Percentiles rank a stretch among this genome's conserved stretches.
phyloP scores from a whole-genome alignment of 37 sponge, comb jelly and placozoan species.

The Haliclona indistincta region DNA sequence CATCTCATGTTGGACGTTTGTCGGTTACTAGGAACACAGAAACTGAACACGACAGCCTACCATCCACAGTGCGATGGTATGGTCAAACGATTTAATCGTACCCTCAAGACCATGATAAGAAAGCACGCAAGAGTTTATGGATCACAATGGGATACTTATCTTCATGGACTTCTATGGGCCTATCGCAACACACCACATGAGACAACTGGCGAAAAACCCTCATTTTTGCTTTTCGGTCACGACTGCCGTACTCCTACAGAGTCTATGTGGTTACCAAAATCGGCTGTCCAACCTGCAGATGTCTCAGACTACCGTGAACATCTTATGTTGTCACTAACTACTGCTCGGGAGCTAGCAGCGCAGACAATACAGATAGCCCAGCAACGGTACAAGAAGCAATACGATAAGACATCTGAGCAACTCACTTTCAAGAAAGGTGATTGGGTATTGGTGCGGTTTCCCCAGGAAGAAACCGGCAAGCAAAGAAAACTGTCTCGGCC shows the following conservation, averaged over 20 bases:
- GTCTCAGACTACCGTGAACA: constrained; percentile 6
- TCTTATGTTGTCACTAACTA: not conserved
- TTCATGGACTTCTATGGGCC: constrained; percentile 1
- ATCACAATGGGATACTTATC: not conserved
- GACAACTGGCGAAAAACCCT: constrained; percentile 5
- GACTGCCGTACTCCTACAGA: not conserved
- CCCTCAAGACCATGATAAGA: not conserved
- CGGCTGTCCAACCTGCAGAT: not conserved
- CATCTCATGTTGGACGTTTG: constrained; percentile 11
- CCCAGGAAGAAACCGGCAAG: not conserved
- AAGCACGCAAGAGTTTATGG: not conserved
- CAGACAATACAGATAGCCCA: not conserved
- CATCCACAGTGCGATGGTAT: constrained; percentile 15
- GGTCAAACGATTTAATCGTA: constrained; percentile 1
- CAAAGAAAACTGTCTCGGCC: not conserved
- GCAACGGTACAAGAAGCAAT: not conserved
- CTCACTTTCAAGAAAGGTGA: not conserved
- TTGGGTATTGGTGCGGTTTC: not conserved
- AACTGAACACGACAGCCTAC: constrained; percentile 9
- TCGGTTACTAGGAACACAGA: not conserved
- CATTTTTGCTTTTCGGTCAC: constrained; percentile 13
- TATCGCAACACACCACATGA: constrained; percentile 16
- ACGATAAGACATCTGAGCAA: not conserved
- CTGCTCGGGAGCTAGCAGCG: constrained; percentile 1
- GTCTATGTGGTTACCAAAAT: not conserved